phyloP scores from a whole-genome alignment of 2,797 vertebrate genomes.

The Epinephelus awoara region DNA sequence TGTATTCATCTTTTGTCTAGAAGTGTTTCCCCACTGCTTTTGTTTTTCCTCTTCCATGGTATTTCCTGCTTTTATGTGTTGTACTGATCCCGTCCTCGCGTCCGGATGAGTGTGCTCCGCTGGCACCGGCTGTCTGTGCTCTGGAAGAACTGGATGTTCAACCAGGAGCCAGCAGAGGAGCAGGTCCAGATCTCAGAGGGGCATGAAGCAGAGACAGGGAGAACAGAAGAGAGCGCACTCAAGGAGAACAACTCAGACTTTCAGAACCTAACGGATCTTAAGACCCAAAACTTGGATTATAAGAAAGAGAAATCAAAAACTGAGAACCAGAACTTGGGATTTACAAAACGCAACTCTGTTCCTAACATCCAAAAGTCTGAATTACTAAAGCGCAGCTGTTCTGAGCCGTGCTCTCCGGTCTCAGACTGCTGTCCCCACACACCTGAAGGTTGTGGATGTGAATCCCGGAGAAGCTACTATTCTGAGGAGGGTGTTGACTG shows the following conservation, averaged over 20 bases:
- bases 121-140: conserved; percentile 88
- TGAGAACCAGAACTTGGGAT: conserved; percentile 32
- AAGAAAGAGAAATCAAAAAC: neutral
- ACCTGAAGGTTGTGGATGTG: neutral
- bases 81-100: conserved; percentile 65
- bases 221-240: neutral
- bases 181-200: conserved; percentile 45
- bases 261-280: neutral
- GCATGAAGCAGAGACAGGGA: neutral
- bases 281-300: conserved; percentile 43
- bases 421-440: conserved; percentile 24
- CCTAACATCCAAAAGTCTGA: conserved; percentile 39
- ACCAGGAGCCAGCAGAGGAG: conserved; percentile 85
- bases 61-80: conserved; percentile 75
- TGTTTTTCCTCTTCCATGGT: conserved; percentile 34
- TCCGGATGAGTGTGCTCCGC: conserved; percentile 87
- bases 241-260: conserved; percentile 16
- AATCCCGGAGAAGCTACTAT: conserved; percentile 28
- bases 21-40: conserved; percentile 24
- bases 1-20: conserved; percentile 40
- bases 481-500: conserved; percentile 69
- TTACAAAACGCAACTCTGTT: conserved; percentile 5
- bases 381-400: conserved; percentile 44
- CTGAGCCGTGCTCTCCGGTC: conserved; percentile 46
- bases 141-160: conserved; percentile 95